Evolutionary conservation across 1,140 invertebrate species (phyloP), one percentile per base, ranked within the genome.

Genomic region (Aphidius ervi): DNA sequence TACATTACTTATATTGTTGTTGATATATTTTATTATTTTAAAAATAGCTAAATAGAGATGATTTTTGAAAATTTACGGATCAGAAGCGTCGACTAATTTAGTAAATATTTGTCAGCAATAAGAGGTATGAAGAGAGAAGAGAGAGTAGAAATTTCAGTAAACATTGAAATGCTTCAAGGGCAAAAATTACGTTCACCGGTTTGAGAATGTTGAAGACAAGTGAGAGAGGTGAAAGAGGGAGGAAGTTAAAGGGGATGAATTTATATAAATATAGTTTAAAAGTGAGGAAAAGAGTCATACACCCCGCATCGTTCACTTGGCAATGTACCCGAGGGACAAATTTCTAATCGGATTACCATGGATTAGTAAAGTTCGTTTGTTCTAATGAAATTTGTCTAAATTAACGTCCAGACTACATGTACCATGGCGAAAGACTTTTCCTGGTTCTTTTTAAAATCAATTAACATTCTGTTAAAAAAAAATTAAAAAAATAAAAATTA

Each of bases 331-430:
- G 69, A 70, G 74, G 64, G 62, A 59, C 72, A 76, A 79, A 79
- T 79, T 77, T 78, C 78, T 79, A 80, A 80, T 78, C 76, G 77
- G 77, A 80, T 79, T 78, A 78, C 71, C 68, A 68, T 69, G 75
- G 76, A 80, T 80, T 80, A 80, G 75, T 70, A 77, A 76, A 78
- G 76, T 79, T 79, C 78, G 77, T 79, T 79, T 79, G 77, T 78
- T 77, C 78, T 79, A 79, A 80, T 77, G 77, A 80, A 80, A 80
- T 79, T 79, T 76, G 77, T 78, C 74, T 78, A 79, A 80, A 76
- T 74, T 75, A 74, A 72, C 72, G 71, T 74, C 69, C 61, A 60
- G 43, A 60, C 50, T 59, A 58, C 57, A 58, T 48, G 59, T 47
- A 48, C 46, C 53, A 53, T 46, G 46, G 55, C 6, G 43, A 39